Conservation (phyloP, 2,113 vertebrate species). For the Sorex fumeus region DNA sequence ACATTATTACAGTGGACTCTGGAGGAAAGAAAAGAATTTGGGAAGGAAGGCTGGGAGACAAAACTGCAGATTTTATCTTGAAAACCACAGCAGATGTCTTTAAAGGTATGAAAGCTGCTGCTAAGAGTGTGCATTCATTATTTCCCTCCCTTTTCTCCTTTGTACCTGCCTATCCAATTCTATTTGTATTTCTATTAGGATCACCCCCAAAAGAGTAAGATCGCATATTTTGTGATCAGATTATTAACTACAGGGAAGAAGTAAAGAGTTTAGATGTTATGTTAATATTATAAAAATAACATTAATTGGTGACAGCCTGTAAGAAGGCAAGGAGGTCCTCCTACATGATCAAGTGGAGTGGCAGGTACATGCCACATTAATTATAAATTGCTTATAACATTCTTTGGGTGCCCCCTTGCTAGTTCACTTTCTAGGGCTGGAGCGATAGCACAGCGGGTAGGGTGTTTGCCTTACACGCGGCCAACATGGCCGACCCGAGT, state of each 20-base stretch:
- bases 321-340: not conserved
- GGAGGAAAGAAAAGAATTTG: slow-evolving; percentile 30
- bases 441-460: too few relatives aligned
- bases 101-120: not conserved
- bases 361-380: not conserved
- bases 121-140: not conserved
- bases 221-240: not conserved
- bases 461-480: too few relatives aligned
- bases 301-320: not conserved
- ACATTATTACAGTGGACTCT: slow-evolving; percentile 45
- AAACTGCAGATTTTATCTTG: slow-evolving; percentile 61
- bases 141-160: not conserved
- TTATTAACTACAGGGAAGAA: not conserved
- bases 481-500: too few relatives aligned
- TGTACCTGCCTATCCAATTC: not conserved
- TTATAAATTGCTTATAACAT: not conserved
- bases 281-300: not conserved
- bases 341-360: not conserved
- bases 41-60: slow-evolving; percentile 47
- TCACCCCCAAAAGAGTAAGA: slow-evolving; percentile 17
- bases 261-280: not conserved
- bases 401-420: slow-evolving; percentile 15
- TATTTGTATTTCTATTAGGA: not conserved
- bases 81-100: slow-evolving; percentile 43
- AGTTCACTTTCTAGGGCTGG: slow-evolving; percentile 34